Evolutionary conservation across 1,140 invertebrate species (phyloP), one percentile per base, ranked within the genome.

Genomic region (Zaprionus davidi): DNA sequence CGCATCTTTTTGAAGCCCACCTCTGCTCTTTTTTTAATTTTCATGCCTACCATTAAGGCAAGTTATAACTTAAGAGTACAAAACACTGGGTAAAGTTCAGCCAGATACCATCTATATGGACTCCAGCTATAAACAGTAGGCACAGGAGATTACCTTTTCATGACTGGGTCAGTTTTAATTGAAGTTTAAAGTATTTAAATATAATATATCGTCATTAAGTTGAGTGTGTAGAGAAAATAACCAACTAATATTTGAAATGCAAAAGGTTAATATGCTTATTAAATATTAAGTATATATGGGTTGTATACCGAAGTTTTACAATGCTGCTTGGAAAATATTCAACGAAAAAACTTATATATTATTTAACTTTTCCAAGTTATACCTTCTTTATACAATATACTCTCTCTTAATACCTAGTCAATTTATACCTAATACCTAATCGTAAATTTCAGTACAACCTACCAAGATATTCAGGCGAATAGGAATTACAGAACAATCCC

Each of bases 1-100:
- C 72, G 67, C 72, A 74, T 62, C 66, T 46, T 46, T 28, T 38
- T 64, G 34, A 20, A 24, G n/a, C 7, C 6, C 15, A 0, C 2
- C 1, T 6, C n/a, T 2, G 5, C 4, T 6, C 7, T n/a, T 17
- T 7, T 41, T 41, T n/a, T n/a, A 7, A 3, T 41, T 41, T 41
- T 6, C 15, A n/a, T 57, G 60, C 28, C 38, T 49, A 20, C 36
- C 31, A 38, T 72, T 72, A 68, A 34, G 24, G 26, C 26, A 15
- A 17, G 41, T 20, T 4, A 20, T 17, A 46, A 46, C 7, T 20
- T 2, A 7, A 41, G 12, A 13, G 36, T 15, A 41, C 1, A 13
- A 41, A 15, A 26, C 24, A 26, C 1, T 17, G 6, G 41, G 6
- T 46, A 4, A 17, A 9, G 7, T 46, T 17, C 6, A 17, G 0